phyloP scores from a whole-genome alignment of 2,113 vertebrate species.

The Aepyceros melampus region DNA sequence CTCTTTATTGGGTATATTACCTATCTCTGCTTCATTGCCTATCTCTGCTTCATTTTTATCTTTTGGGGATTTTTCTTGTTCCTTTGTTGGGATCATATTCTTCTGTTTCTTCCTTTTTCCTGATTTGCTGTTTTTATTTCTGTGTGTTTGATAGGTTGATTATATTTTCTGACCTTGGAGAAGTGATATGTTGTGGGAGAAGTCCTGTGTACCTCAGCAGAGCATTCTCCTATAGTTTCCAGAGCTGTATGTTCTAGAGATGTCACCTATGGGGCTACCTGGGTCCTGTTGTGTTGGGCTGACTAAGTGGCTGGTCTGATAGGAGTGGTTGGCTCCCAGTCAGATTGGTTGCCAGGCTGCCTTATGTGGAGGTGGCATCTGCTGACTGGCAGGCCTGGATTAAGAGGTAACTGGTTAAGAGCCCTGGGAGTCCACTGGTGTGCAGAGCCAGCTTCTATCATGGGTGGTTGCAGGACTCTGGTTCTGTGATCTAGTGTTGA shows the following conservation, averaged over 20 bases:
- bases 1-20: not conserved
- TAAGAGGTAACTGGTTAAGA: not conserved
- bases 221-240: not conserved
- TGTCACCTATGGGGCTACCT: not conserved
- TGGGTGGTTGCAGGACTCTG: not conserved
- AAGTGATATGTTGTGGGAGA: not conserved
- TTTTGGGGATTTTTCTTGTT: not conserved
- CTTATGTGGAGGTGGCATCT: not conserved
- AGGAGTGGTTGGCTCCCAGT: not conserved
- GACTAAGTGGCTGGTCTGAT: not conserved
- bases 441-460: not conserved
- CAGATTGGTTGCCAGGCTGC: not conserved
- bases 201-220: not conserved
- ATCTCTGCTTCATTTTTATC: not conserved
- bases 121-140: not conserved
- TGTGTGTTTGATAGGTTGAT: not conserved
- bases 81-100: not conserved
- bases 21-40: not conserved
- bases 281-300: not conserved
- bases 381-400: not conserved
- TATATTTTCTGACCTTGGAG: not conserved
- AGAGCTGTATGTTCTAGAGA: not conserved
- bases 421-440: not conserved
- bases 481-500: not conserved
- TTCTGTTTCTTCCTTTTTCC: not conserved